A percentile compares a stretch with the other conserved stretches of the same genome.
These are phyloP conservation scores for Meloidogyne hapla DNA, from an alignment of 1,140 invertebrate species.

Conservation along the genomic window DNA sequence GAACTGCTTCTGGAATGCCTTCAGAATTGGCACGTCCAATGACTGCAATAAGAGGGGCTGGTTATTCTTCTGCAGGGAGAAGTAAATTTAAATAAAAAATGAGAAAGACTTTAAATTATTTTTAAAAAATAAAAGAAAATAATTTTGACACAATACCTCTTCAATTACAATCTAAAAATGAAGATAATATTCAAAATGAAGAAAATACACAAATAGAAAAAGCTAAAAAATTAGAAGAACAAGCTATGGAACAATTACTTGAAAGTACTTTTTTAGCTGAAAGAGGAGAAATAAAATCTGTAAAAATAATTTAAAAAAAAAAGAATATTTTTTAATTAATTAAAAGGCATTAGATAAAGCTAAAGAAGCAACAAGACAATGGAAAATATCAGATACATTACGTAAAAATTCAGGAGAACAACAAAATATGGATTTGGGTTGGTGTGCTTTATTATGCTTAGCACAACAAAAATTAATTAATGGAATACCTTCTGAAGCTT, in stretches of 20 bases:
- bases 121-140: conserved; percentile 64
- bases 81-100: conserved; percentile 51
- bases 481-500: conserved; percentile 89
- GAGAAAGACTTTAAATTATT: not conserved
- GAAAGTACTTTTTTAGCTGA: conserved; percentile 75
- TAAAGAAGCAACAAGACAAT: conserved; percentile 27
- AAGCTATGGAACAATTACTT: conserved; percentile 80
- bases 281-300: conserved; percentile 69
- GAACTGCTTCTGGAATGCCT: conserved; percentile 25
- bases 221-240: conserved; percentile 77
- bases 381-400: conserved; percentile 1
- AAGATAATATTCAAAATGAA: conserved; percentile 29
- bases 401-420: conserved; percentile 9
- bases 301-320: conserved; percentile 20
- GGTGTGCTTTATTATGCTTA: conserved; percentile 19
- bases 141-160: conserved; percentile 75
- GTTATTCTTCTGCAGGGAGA: conserved; percentile 77
- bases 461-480: conserved; percentile 79
- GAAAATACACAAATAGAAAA: conserved; percentile 70
- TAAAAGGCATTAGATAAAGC: conserved; percentile 63
- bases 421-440: conserved; percentile 20
- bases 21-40: conserved; percentile 74
- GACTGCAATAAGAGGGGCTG: conserved; percentile 90
- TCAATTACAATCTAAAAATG: conserved; percentile 8
- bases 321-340: conserved; percentile 71